phyloP scores from a whole-genome alignment of 2,113 vertebrate species.

The Anser cygnoides region DNA sequence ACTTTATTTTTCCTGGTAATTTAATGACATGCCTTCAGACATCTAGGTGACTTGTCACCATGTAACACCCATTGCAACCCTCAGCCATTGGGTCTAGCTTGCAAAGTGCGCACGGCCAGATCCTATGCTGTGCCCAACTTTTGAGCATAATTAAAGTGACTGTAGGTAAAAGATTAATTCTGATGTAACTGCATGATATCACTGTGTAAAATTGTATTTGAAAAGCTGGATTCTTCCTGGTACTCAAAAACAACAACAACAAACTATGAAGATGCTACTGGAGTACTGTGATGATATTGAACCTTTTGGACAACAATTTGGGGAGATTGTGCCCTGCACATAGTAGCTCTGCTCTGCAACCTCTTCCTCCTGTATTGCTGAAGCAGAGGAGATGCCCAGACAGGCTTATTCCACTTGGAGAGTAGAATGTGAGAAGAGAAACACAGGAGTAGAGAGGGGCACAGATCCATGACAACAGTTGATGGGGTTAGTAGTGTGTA shows the following conservation, averaged over 20 bases:
- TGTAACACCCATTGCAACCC: not conserved
- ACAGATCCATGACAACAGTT: not conserved
- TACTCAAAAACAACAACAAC: not conserved
- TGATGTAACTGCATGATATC: not conserved
- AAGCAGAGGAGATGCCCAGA: not conserved
- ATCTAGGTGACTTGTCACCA: not conserved
- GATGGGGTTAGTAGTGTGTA: not conserved
- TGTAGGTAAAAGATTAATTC: not conserved
- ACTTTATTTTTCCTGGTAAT: not conserved
- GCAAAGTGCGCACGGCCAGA: accelerated
- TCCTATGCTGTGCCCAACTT: not conserved
- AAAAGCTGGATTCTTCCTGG: not conserved
- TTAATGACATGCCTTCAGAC: not conserved
- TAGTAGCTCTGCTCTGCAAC: not conserved
- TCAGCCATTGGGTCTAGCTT: not conserved
- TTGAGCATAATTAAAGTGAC: not conserved
- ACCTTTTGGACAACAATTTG: not conserved
- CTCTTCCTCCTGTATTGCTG: not conserved
- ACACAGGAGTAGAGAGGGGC: not conserved
- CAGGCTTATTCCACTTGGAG: not conserved
- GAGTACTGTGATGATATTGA: not conserved
- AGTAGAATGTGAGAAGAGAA: not conserved
- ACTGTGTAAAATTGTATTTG: not conserved
- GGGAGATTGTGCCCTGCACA: not conserved
- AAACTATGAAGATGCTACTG: not conserved